phyloP scores from a whole-genome alignment of 2,113 vertebrate species.

The Xiphorhynchus elegans region DNA sequence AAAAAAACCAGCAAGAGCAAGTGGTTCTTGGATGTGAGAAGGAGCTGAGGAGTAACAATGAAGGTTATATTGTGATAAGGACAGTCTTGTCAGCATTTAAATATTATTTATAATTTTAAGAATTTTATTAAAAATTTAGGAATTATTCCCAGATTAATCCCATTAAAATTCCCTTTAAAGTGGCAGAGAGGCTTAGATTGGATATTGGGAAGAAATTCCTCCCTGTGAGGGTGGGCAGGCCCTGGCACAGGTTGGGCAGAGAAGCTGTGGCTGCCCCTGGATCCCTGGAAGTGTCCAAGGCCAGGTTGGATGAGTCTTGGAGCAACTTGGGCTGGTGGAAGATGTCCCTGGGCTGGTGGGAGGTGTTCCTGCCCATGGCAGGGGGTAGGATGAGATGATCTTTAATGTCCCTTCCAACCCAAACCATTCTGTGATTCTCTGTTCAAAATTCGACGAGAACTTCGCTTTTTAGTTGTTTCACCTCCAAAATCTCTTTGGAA shows the following conservation, averaged over 20 bases:
- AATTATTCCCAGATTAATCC: not conserved
- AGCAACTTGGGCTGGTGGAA: accelerated
- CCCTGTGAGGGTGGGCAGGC: accelerated
- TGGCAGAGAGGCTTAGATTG: not conserved
- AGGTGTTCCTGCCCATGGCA: not conserved
- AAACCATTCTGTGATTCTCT: not conserved
- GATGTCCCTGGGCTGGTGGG: accelerated
- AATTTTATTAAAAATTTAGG: not conserved
- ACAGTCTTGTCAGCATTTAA: not conserved
- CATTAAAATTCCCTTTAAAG: not conserved
- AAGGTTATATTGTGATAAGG: accelerated
- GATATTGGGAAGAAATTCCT: not conserved
- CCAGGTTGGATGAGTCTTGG: not conserved
- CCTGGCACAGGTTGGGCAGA: not conserved
- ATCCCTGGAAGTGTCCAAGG: not conserved
- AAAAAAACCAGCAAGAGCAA: accelerated
- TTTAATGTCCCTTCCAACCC: not conserved
- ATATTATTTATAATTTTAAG: not conserved
- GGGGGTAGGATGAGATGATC: not conserved
- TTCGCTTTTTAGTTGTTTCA: not conserved
- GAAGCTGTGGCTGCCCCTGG: not conserved
- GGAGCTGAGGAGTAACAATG: not conserved
- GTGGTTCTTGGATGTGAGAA: not conserved
- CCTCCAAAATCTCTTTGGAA: accelerated
- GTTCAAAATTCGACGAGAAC: not conserved